These are phyloP conservation scores for Griposia aprilina DNA, from an alignment of 2,888 invertebrate species.

Conservation along the genomic window DNA sequence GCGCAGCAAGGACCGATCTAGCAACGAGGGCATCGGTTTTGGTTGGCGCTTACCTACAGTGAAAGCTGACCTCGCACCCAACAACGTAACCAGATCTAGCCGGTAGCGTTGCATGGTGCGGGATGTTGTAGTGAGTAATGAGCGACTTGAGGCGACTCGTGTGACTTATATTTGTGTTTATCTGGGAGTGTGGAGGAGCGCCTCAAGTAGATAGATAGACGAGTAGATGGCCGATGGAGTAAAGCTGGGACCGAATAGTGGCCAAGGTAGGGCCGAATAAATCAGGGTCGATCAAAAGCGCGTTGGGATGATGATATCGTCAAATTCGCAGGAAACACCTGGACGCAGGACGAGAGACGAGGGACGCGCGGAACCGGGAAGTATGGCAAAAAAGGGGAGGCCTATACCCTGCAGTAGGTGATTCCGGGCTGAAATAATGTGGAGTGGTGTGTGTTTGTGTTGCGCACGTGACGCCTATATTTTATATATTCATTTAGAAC, in stretches of 20 bases:
- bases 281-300: too few relatives aligned
- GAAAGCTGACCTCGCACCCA: background rate
- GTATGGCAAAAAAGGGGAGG: too few relatives aligned
- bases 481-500: background rate
- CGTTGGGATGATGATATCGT: too few relatives aligned
- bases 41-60: background rate
- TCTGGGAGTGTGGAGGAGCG: background rate
- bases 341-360: too few relatives aligned
- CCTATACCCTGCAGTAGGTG: too few relatives aligned
- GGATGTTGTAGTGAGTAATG: background rate
- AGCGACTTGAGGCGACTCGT: background rate
- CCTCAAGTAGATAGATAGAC: too few relatives aligned
- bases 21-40: background rate
- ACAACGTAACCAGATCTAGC: background rate
- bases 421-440: too few relatives aligned
- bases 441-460: background rate
- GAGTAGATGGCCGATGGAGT: too few relatives aligned
- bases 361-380: too few relatives aligned
- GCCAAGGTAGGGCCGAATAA: too few relatives aligned
- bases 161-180: background rate
- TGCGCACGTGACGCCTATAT: background rate
- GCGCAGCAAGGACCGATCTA: background rate
- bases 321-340: too few relatives aligned
- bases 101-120: background rate
- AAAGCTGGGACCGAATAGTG: too few relatives aligned